Percentiles rank a stretch among this genome's conserved stretches.
phyloP scores from a whole-genome alignment of 2,888 invertebrate genomes.

The Acleris sparsana region DNA sequence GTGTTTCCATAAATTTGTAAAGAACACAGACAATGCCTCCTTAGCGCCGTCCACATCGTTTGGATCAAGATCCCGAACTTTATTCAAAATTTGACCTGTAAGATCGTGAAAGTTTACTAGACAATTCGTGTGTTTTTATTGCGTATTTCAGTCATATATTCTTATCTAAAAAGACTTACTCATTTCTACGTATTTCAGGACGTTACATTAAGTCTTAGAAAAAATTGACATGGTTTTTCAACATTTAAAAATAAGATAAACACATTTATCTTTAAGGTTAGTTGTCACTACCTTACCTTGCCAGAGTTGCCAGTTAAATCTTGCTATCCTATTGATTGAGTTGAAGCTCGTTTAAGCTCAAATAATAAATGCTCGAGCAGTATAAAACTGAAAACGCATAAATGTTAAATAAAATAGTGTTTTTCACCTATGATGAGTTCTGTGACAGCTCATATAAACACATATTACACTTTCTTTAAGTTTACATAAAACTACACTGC shows the following conservation, averaged over 20 bases:
- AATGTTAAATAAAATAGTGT: background rate
- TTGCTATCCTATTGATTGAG: background rate
- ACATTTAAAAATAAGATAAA: conserved; percentile 13
- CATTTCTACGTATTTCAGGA: conserved; percentile 40
- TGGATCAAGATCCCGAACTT: conserved; percentile 64
- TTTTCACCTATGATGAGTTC: too few relatives aligned
- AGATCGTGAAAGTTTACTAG: background rate
- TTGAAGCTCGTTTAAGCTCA: background rate
- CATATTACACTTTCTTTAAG: too few relatives aligned
- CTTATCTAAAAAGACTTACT: conserved; percentile 43
- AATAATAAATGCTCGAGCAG: background rate
- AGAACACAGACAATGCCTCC: conserved; percentile 60
- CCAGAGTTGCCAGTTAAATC: background rate
- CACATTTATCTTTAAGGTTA: conserved; percentile 32
- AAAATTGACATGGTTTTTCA: background rate
- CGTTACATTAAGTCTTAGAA: background rate
- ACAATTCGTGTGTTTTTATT: too few relatives aligned
- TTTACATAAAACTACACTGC: too few relatives aligned
- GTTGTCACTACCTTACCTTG: background rate
- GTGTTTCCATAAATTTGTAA: conserved; percentile 61
- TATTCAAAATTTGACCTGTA: conserved; percentile 68
- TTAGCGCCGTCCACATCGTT: conserved; percentile 71
- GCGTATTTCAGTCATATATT: background rate
- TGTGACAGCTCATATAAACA: too few relatives aligned
- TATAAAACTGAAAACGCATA: too few relatives aligned